phyloP scores from a whole-genome alignment of 2,888 invertebrate species.

The Cacoxenus indagator region DNA sequence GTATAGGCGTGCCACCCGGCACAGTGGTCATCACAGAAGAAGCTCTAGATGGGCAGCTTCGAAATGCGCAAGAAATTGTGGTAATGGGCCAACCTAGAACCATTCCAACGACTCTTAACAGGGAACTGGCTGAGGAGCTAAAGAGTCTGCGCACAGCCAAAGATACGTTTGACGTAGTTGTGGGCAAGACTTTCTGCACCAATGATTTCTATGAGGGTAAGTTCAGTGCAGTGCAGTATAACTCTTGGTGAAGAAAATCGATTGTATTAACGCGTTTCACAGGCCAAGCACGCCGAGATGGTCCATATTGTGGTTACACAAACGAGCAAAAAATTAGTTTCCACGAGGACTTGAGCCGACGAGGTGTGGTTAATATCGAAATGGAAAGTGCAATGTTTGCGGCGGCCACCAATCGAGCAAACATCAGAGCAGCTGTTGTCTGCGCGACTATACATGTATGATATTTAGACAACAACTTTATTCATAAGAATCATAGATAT shows the following conservation, averaged over 20 bases:
- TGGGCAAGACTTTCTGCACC: slow-evolving; percentile 93
- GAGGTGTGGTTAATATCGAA: slow-evolving; percentile 92
- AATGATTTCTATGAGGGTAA: slow-evolving; percentile 96
- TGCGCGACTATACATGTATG: slow-evolving; percentile 84
- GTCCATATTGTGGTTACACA: slow-evolving; percentile 92
- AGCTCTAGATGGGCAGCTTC: slow-evolving; percentile 86
- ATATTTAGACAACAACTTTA: not conserved
- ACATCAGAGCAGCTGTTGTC: slow-evolving; percentile 88
- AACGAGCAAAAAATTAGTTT: slow-evolving; percentile 88
- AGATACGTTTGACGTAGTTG: slow-evolving; percentile 84
- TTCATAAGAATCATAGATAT: not conserved
- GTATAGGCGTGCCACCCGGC: slow-evolving; percentile 89
- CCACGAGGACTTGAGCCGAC: slow-evolving; percentile 77
- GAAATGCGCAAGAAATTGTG: slow-evolving; percentile 84
- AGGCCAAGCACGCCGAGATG: slow-evolving; percentile 94
- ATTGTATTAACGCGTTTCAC: not conserved
- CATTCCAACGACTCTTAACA: slow-evolving; percentile 84
- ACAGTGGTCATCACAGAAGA: slow-evolving; percentile 92
- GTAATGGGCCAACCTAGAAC: slow-evolving; percentile 83
- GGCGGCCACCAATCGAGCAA: slow-evolving; percentile 90
- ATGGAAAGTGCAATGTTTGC: slow-evolving; percentile 95
- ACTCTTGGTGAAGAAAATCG: not conserved
- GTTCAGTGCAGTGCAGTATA: not conserved
- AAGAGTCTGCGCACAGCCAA: slow-evolving; percentile 76
- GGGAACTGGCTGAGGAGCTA: slow-evolving; percentile 81